Evolutionary conservation across 2,888 invertebrate genomes (phyloP).

Genomic region (Brenthis ino): DNA sequence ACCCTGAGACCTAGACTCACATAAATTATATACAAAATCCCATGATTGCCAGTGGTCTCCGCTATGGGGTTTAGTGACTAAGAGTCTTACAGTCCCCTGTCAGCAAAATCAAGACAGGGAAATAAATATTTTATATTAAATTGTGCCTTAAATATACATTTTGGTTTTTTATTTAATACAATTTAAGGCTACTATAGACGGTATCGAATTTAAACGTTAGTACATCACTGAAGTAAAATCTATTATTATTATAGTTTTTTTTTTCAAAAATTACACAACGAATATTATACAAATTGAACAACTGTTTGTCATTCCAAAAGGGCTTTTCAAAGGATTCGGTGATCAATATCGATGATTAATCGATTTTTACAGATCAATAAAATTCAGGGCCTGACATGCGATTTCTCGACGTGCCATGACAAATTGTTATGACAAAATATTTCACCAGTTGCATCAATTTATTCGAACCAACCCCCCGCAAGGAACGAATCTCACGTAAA

Average conservation of each 20-base stretch:
- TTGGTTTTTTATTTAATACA: too few relatives aligned
- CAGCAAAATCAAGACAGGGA: too few relatives aligned
- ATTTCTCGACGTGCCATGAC: slow-evolving; percentile 74
- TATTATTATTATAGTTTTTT: neutral
- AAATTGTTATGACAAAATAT: slow-evolving; percentile 83
- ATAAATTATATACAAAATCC: too few relatives aligned
- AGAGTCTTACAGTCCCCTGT: too few relatives aligned
- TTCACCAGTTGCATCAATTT: slow-evolving; percentile 78
- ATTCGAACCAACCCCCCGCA: slow-evolving; percentile 57
- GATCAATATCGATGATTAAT: slow-evolving; percentile 68
- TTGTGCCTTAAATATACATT: too few relatives aligned
- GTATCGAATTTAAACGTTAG: too few relatives aligned
- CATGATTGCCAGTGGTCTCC: too few relatives aligned
- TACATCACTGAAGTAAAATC: too few relatives aligned
- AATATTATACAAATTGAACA: slow-evolving; percentile 43
- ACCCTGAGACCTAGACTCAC: too few relatives aligned
- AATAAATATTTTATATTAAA: too few relatives aligned
- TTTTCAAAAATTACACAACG: slow-evolving; percentile 21
- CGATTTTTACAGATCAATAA: slow-evolving; percentile 74
- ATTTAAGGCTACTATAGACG: too few relatives aligned
- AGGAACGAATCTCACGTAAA: slow-evolving; percentile 47
- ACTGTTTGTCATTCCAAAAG: slow-evolving; percentile 69
- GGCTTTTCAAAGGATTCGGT: slow-evolving; percentile 67
- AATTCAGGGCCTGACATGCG: slow-evolving; percentile 73
- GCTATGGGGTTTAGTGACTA: too few relatives aligned